Percentiles rank a stretch among this genome's conserved stretches.
Evolutionary conservation across 2,113 vertebrate species (phyloP).

Genomic region (Microcebus griseorufus): DNA sequence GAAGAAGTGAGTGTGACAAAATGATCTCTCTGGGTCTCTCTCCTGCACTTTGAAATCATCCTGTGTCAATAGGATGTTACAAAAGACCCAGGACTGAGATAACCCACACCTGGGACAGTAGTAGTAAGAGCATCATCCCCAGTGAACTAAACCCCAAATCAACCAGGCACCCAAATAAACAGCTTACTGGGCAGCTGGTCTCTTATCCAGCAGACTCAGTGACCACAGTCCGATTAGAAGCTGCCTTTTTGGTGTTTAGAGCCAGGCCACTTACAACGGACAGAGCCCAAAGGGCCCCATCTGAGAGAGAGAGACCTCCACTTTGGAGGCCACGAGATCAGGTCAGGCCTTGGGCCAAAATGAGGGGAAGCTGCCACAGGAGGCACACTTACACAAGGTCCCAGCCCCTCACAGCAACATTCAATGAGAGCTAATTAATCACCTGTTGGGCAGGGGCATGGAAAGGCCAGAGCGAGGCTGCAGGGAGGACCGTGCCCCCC

Average conservation of each 20-base stretch:
- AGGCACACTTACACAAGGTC: neutral
- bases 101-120: neutral
- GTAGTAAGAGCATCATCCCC: no score
- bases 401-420: neutral
- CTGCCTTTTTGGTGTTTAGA: neutral
- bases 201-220: neutral
- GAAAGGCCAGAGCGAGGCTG: neutral
- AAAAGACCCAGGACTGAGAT: neutral
- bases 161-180: neutral
- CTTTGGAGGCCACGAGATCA: no score
- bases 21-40: neutral
- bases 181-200: neutral
- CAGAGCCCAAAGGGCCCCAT: neutral
- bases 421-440: slow-evolving; percentile 61
- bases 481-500: neutral
- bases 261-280: neutral
- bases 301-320: neutral
- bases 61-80: neutral
- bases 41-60: neutral
- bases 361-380: neutral
- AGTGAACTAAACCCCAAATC: neutral
- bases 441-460: neutral
- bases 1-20: neutral
- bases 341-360: neutral
- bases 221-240: neutral